Evolutionary conservation across 1,140 invertebrate genomes (phyloP).

Genomic region (Paracyclopina nana): DNA sequence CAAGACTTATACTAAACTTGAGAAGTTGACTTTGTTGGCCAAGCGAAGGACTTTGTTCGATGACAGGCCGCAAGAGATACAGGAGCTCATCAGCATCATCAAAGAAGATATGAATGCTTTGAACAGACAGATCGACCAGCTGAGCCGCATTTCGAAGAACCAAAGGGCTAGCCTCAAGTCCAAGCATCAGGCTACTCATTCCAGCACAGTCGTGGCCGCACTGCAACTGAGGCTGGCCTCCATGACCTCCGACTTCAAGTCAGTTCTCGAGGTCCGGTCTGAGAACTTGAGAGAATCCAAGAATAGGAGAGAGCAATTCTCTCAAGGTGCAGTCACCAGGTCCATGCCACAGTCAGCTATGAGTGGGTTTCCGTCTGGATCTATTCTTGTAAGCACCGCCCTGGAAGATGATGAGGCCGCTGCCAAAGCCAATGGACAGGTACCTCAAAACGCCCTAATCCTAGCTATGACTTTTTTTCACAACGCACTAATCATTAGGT

Average conservation of each 20-base stretch:
- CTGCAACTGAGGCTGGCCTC: slow-evolving; percentile 84
- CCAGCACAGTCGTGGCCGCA: slow-evolving; percentile 79
- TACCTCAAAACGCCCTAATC: background rate
- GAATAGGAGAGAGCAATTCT: slow-evolving; percentile 3
- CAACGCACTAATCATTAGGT: background rate
- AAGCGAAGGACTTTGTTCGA: slow-evolving; percentile 73
- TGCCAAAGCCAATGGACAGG: background rate
- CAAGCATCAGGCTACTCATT: slow-evolving; percentile 76
- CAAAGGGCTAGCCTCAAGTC: slow-evolving; percentile 33
- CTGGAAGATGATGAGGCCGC: background rate
- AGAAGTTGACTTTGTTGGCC: slow-evolving; percentile 52
- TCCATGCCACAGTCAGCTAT: background rate
- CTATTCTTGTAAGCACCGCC: background rate
- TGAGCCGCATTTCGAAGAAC: slow-evolving; percentile 51
- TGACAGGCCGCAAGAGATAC: slow-evolving; percentile 81
- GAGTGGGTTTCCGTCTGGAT: background rate
- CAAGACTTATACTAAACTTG: slow-evolving; percentile 86
- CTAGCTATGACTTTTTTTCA: slow-evolving; percentile 17
- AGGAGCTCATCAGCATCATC: slow-evolving; percentile 92
- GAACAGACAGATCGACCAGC: slow-evolving; percentile 72
- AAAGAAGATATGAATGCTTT: slow-evolving; percentile 85
- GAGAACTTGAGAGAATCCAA: slow-evolving; percentile 33
- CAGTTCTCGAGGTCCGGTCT: slow-evolving; percentile 69
- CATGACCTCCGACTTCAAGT: slow-evolving; percentile 93
- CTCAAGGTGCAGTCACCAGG: background rate